Percentiles rank a stretch among this genome's conserved stretches.
Conservation (phyloP, 92 coral and sea anemone genomes). For the Paramuricea clavata region DNA sequence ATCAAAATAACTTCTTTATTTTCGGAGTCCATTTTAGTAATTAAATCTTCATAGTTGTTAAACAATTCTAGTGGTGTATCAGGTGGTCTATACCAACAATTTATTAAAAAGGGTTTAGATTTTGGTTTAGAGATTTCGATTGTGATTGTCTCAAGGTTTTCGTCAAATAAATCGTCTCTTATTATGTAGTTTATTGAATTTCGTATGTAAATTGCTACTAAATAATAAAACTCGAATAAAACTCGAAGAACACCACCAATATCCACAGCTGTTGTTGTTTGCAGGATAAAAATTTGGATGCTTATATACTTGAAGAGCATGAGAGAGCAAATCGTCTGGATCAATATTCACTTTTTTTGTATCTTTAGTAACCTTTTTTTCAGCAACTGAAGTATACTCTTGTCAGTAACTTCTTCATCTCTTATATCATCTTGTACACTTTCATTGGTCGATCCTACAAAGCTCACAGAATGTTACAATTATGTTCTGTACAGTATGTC, state of each 20-base stretch:
- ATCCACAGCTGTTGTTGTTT: slow-evolving; percentile 31
- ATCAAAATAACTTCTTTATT: too few species aligned
- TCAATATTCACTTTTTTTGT: slow-evolving; percentile 5
- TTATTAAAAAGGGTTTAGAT: too few species aligned
- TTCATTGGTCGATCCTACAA: background rate
- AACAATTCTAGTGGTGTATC: too few species aligned
- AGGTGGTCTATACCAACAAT: too few species aligned
- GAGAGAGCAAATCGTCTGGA: background rate
- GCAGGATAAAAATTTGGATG: slow-evolving; percentile 10
- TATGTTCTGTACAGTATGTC: background rate
- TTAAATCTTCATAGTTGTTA: too few species aligned
- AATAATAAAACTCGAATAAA: background rate
- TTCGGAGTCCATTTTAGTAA: too few species aligned
- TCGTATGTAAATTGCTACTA: too few species aligned
- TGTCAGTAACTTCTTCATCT: slow-evolving; percentile 1
- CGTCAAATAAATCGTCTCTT: too few species aligned
- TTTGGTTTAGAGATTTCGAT: too few species aligned
- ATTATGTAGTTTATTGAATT: too few species aligned
- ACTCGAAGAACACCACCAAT: background rate
- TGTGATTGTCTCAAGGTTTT: too few species aligned
- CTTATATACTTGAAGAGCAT: slow-evolving; percentile 15
- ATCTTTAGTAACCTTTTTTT: background rate
- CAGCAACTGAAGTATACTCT: background rate
- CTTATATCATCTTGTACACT: background rate
- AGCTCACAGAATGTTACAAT: background rate